Base-by-base conservation (phyloP, 2,888 invertebrate genomes). In the Phrixothrix hirtus region DNA sequence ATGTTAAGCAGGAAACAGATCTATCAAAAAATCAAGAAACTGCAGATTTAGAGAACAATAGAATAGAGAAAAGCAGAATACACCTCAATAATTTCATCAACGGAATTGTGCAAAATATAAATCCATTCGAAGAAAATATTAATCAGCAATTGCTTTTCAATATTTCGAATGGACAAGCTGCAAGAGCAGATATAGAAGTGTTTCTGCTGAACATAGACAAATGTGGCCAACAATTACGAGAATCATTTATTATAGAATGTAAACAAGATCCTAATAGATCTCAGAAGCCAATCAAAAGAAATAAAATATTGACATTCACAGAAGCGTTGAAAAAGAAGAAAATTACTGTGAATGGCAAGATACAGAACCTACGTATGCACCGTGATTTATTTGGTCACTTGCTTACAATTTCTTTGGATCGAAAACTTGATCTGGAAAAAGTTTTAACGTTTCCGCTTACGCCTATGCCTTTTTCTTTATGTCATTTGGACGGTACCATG, bases 181-280 rank as follows among this genome's bases (percentile, higher is more conserved):
- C 53, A 14, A 12, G 29, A 6, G 36, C 36, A 21, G 35, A 25
- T 2, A 36, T 11, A 17, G 17, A 17, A 1, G 35, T 54, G 11
- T 63, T 60, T 48, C 59, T 53, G 27, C 16, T 58, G 4, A 58
- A 54, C 42, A 30, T 61, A 14, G 47, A 59, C 37, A 31, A 10
- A 29, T 16, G 6, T 14, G 59, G 58, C 10, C 7, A 42, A n/a
- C n/a, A 5, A 2, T 11, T 29, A 17, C 12, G 32, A 17, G n/a
- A 37, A 30, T 30, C 17, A 7, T 61, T 63, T 21, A 54, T 60
- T 17, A 10, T 43, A 17, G 58, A 63, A 41, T 60, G 56, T 34
- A 16, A 27, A 2, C 14, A 16, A 17, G 12, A 44, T 21, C 3
- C 9, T 1, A 10, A 42, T 1, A 43, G 60, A 35, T 63, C 59